Evolutionary conservation across 1,140 invertebrate species (phyloP), one percentile per base, ranked within the genome.

Genomic region (Cydia pomonella): DNA sequence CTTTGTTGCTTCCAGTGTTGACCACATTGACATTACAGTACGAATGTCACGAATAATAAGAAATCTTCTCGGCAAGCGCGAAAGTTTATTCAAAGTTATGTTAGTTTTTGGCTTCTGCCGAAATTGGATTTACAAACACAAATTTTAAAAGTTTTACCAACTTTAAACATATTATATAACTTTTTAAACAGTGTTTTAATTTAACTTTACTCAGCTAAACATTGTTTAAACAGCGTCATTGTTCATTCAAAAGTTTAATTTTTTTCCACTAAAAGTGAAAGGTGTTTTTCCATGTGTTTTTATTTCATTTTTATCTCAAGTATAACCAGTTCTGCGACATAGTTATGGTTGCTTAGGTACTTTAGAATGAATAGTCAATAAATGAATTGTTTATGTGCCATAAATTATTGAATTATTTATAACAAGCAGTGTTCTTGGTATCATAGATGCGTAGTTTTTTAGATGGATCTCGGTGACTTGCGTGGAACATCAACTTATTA

Each of bases 371-470:
- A 27, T 33, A 33, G 13, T 59, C 50, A 59, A 23, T 23, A 59
- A 21, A 53, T 21, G 2, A n/a, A 59, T 59, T 23, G 53, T 59
- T 59, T 59, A 59, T 59, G 53, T 2, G 3, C 5, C 63, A 63
- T 63, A 27, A 4, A 63, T 63, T 25, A 63, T 27, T n/a, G n/a
- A n/a, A n/a, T 66, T 29, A 33, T 66, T 66, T 66, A 33, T 29
- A 33, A 18, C 47, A 3, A n/a, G 47, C 9, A 50, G 27, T n/a
- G 13, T 27, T 23, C 21, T 29, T 27, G 12, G 13, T 29, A 29
- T 66, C 63, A 29, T 33, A 12, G 6, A 66, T 66, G 23, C 63
- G 27, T 23, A 29, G 63, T 33, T 29, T 66, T 16, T 33, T 10
- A 66, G 63, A 27, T 27, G 13, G 6, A 4, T 27, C 23, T 27